Evolutionary conservation across 1,140 invertebrate species (phyloP).

Genomic region (Aphelenchoides avenae): DNA sequence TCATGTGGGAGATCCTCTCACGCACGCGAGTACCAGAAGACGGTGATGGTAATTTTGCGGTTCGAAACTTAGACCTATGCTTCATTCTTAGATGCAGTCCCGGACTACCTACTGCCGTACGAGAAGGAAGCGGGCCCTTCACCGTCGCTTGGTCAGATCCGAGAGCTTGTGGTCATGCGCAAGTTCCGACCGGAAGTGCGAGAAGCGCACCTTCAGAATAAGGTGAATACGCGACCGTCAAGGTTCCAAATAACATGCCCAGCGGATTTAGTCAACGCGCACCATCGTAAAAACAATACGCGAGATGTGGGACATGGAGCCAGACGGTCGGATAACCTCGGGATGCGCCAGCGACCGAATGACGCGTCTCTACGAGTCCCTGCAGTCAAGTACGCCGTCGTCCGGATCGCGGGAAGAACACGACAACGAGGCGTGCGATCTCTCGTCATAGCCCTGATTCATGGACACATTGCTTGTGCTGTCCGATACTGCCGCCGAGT

Average conservation of each 20-base stretch:
- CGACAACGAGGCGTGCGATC: too few species aligned
- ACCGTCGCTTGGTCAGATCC: constrained; percentile 93
- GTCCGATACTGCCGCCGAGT: too few species aligned
- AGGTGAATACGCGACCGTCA: constrained; percentile 26
- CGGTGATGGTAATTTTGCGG: constrained; percentile 70
- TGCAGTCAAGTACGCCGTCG: too few species aligned
- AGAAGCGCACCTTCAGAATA: constrained; percentile 19
- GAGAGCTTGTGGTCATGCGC: constrained; percentile 85
- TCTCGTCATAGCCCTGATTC: too few species aligned
- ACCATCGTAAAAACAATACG: constrained; percentile 38
- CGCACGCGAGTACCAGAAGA: constrained; percentile 63
- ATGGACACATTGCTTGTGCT: too few species aligned
- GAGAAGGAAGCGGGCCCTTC: constrained; percentile 89
- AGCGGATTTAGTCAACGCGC: constrained; percentile 23
- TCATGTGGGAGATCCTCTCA: constrained; percentile 90
- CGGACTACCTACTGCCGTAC: constrained; percentile 84
- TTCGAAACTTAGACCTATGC: too few species aligned
- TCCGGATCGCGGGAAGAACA: too few species aligned
- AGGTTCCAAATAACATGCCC: too few species aligned
- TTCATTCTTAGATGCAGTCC: constrained; percentile 61
- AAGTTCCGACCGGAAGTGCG: constrained; percentile 72
- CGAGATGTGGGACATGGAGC: constrained; percentile 54
- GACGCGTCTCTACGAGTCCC: neutral
- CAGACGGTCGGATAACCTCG: constrained; percentile 50
- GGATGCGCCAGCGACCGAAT: constrained; percentile 45